phyloP scores from a whole-genome alignment of 35 echinoderm and acorn worm species.

The Holothuria glaberrima region DNA sequence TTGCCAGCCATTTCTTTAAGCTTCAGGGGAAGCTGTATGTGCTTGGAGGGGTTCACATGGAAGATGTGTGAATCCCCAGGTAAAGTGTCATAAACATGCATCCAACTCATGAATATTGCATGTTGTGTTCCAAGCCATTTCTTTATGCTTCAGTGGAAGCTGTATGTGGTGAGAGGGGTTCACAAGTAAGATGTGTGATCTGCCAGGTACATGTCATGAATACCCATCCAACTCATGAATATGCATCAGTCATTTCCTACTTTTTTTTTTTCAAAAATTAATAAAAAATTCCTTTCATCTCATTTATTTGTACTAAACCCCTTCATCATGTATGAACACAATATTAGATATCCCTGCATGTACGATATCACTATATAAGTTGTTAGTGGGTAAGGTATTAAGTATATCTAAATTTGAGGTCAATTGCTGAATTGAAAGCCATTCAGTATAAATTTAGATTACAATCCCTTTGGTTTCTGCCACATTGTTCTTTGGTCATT shows the following conservation, averaged over 20 bases:
- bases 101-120: background rate
- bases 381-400: too few relatives aligned
- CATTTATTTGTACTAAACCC: too few relatives aligned
- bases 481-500: too few relatives aligned
- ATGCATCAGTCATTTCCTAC: conserved; percentile 12
- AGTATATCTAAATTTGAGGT: too few relatives aligned
- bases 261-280: too few relatives aligned
- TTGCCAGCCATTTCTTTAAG: conserved; percentile 53
- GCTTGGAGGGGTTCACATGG: conserved; percentile 71
- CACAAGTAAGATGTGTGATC: conserved; percentile 69
- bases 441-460: too few relatives aligned
- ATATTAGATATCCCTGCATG: too few relatives aligned
- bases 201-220: conserved; percentile 66
- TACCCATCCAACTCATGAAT: background rate
- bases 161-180: conserved; percentile 71
- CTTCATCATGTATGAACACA: too few relatives aligned
- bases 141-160: conserved; percentile 63
- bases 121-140: conserved; percentile 58
- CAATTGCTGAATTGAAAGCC: too few relatives aligned
- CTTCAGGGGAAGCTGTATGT: conserved; percentile 55
- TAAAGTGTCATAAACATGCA: conserved; percentile 54
- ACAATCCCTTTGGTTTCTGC: too few relatives aligned
- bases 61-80: conserved; percentile 68
- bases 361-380: too few relatives aligned
- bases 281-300: background rate